Evolutionary conservation across 2,113 vertebrate species (phyloP).

Genomic region (Semicossyphus pulcher): DNA sequence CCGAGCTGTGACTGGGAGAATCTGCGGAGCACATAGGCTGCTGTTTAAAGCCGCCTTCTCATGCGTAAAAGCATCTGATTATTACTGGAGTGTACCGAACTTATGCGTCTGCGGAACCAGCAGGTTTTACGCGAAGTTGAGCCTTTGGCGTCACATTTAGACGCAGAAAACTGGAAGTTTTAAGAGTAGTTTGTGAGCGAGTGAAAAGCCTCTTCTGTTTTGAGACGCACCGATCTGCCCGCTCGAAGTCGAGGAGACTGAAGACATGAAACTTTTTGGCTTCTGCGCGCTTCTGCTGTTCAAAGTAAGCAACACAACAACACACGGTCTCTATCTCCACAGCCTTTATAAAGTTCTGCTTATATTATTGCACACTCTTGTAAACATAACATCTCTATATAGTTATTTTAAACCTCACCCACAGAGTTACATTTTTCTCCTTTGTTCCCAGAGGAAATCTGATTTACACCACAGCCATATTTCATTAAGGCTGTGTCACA

Average conservation of each 20-base stretch:
- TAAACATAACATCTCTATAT: not conserved
- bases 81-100: conserved; percentile 28
- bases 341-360: not conserved
- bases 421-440: not conserved
- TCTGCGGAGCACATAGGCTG: conserved; percentile 16
- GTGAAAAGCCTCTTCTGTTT: not conserved
- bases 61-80: conserved; percentile 32
- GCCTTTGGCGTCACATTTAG: not conserved
- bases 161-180: not conserved
- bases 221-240: conserved; percentile 15
- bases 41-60: conserved; percentile 11
- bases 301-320: conserved; percentile 71
- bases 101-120: conserved; percentile 13
- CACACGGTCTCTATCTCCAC: too few relatives aligned
- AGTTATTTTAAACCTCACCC: conserved; percentile 5
- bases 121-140: not conserved
- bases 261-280: conserved; percentile 56
- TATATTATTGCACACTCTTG: not conserved
- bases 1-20: conserved; percentile 3
- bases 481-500: conserved; percentile 21
- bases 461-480: conserved; percentile 24
- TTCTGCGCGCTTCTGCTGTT: conserved; percentile 75
- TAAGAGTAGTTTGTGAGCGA: not conserved
- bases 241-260: conserved; percentile 28
- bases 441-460: conserved; percentile 46